A percentile compares a stretch with the other conserved stretches of the same genome.
Conservation (phyloP, 2,888 invertebrate species). For the Agrochola circellaris region DNA sequence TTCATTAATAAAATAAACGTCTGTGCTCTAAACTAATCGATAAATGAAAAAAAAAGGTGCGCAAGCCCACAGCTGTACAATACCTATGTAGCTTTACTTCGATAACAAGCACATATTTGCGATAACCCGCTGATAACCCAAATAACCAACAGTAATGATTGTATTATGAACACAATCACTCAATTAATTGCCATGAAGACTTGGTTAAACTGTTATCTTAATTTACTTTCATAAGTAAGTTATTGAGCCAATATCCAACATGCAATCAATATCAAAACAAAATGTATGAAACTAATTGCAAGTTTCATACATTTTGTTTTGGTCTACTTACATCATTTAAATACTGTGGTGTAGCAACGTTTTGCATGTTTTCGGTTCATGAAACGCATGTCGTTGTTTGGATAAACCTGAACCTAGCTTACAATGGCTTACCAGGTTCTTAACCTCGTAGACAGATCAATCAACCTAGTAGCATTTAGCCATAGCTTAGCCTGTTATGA, state of each 20-base stretch:
- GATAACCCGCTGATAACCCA: slow-evolving; percentile 64
- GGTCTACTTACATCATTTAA: too few relatives aligned
- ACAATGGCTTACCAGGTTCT: slow-evolving; percentile 4
- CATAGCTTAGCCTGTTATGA: slow-evolving; percentile 21
- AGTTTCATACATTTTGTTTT: not conserved
- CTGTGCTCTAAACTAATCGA: slow-evolving; percentile 4
- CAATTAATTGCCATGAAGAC: slow-evolving; percentile 38
- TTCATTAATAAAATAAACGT: not conserved
- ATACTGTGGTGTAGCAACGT: not conserved
- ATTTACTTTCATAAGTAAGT: slow-evolving; percentile 27
- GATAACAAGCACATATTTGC: slow-evolving; percentile 41
- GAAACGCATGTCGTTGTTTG: too few relatives aligned
- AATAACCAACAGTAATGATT: slow-evolving; percentile 50
- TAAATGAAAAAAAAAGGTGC: slow-evolving; percentile 21
- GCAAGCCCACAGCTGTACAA: not conserved
- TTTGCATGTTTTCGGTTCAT: too few relatives aligned
- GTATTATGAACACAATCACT: slow-evolving; percentile 35
- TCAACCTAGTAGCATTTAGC: slow-evolving; percentile 12
- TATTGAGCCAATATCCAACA: too few relatives aligned
- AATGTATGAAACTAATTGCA: too few relatives aligned
- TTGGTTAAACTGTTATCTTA: slow-evolving; percentile 29
- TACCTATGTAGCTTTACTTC: slow-evolving; percentile 16
- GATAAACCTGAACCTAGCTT: slow-evolving; percentile 6
- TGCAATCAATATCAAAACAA: too few relatives aligned
- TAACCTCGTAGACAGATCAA: slow-evolving; percentile 25